Evolutionary conservation across 2,888 invertebrate genomes (phyloP).

Genomic region (Ophonus ardosiacus): DNA sequence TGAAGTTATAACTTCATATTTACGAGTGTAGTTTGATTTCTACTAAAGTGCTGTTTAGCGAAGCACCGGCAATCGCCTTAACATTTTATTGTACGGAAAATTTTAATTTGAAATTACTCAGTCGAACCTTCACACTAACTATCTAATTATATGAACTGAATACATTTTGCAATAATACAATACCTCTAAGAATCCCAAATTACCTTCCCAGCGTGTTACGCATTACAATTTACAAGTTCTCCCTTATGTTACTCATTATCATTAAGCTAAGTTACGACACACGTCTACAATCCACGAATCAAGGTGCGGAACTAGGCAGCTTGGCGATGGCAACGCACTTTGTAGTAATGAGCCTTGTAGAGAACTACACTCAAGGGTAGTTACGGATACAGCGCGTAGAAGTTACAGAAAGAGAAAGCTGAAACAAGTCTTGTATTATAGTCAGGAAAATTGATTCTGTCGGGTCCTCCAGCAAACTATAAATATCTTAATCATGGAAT

Average conservation of each 20-base stretch:
- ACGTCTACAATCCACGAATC: background rate
- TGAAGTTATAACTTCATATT: too few relatives aligned
- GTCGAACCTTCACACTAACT: too few relatives aligned
- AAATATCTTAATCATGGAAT: too few relatives aligned
- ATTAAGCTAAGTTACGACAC: background rate
- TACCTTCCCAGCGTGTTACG: background rate
- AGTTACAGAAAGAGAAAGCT: background rate
- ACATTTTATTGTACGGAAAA: too few relatives aligned
- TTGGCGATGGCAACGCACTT: background rate
- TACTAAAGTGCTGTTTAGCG: too few relatives aligned
- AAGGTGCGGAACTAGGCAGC: background rate
- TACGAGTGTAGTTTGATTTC: too few relatives aligned
- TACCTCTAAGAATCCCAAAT: background rate
- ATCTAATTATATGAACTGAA: too few relatives aligned
- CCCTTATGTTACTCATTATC: background rate
- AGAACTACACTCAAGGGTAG: background rate
- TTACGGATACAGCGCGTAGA: background rate
- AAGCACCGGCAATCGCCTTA: too few relatives aligned
- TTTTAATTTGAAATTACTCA: too few relatives aligned
- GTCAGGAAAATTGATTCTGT: background rate
- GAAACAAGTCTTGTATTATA: background rate
- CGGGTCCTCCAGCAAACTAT: too few relatives aligned
- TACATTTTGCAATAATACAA: too few relatives aligned
- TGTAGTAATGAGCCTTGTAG: background rate
- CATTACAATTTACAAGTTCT: background rate